phyloP scores from a whole-genome alignment of 2,888 invertebrate species.

The Reticulitermes lucifugus region DNA sequence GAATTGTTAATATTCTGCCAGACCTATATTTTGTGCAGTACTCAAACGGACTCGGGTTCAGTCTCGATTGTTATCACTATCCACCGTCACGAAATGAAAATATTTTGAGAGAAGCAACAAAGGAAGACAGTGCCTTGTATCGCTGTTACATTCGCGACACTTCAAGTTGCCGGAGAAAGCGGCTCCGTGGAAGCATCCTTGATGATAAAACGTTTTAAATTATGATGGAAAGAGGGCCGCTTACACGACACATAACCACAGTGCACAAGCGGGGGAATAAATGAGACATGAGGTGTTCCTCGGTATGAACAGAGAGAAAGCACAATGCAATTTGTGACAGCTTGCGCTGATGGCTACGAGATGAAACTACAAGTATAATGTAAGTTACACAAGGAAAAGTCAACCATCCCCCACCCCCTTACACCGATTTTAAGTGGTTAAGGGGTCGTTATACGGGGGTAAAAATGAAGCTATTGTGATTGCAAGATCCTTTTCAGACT shows the following conservation, averaged over 20 bases:
- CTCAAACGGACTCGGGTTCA: too few species aligned
- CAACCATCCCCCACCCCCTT: background rate
- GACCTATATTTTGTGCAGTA: too few species aligned
- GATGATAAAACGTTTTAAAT: conserved; percentile 50
- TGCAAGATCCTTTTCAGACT: background rate
- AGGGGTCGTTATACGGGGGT: background rate
- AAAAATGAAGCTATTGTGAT: conserved; percentile 18
- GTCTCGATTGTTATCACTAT: too few species aligned
- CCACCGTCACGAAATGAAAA: too few species aligned
- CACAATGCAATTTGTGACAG: conserved; percentile 52
- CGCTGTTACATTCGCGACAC: conserved; percentile 16
- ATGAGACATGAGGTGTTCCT: conserved; percentile 47
- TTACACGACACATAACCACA: conserved; percentile 48
- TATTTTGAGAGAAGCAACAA: too few species aligned
- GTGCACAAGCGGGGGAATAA: conserved; percentile 38
- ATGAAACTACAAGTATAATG: conserved; percentile 37
- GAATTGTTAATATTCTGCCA: too few species aligned
- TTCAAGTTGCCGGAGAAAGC: conserved; percentile 22
- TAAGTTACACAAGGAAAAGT: conserved; percentile 31
- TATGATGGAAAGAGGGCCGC: conserved; percentile 47
- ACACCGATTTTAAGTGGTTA: background rate
- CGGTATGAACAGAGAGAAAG: conserved; percentile 44
- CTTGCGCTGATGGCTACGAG: conserved; percentile 50
- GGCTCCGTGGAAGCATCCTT: conserved; percentile 24
- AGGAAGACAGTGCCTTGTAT: background rate